Base-by-base conservation (phyloP, 1,140 invertebrate species). In the Drosophila sp. region DNA sequence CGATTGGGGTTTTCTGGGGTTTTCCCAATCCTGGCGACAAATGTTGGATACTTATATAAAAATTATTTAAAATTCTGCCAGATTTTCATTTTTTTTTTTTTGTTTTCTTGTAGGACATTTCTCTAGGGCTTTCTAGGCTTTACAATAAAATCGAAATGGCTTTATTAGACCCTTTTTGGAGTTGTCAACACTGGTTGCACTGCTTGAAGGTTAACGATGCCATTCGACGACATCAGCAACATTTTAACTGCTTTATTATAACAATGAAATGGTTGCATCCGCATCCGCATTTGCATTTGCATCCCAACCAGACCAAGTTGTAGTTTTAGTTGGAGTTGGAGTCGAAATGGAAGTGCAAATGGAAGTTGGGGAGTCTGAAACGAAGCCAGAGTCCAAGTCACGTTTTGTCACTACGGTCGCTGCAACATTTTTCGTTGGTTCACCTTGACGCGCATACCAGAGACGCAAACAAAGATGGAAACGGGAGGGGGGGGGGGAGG, bases 221-320 rank as follows among this genome's bases (percentile, higher is more conserved):
- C 58, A 56, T 43, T 41, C 65, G 64, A 64, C 59, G 61, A 73
- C 74, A 72, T 67, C 69, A 46, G 65, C 46, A 46, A 76, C 75
- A 71, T 77, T 70, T 80, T 77, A 84, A 84, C 80, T 84, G 65
- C 80, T 83, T 76, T 76, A 83, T 83, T 83, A 83, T 36, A 48
- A 48, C 58, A 48, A 66, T 53, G 62, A 64, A 32, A 32, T 46
- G 27, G 27, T 32, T 65, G 18, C 54, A 58, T 53, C 9, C 29
- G 41, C 64, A 73, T 67, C 53, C 69, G 29, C 69, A 65, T 71
- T 46, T 46, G 48, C 54, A 61, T 58, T 25, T 29, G 56, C 64
- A 61, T 67, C 34, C 7, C 48, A 53, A 25, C 25, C 50, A 25
- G 25, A 29, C 18, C 69, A 51, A 56, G 46, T 38, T 34, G 59